Base-by-base conservation (phyloP, 2,888 invertebrate species). In the Cerastis leucographa region DNA sequence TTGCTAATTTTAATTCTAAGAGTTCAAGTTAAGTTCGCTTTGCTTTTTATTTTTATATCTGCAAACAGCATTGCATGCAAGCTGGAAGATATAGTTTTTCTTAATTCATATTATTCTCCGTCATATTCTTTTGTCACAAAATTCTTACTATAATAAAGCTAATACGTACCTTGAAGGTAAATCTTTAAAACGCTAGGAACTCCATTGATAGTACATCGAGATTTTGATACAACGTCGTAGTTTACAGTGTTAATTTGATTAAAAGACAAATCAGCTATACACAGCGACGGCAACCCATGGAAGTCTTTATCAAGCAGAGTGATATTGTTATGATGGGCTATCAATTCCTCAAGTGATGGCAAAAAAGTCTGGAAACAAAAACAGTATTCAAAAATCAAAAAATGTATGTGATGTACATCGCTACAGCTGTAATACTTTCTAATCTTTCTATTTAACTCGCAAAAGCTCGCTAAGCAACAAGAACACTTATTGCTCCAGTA, bases 251-350 rank as follows among this genome's bases (percentile, higher is more conserved):
- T 97, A 83, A 99, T 98, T 90, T 97, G 97, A 93, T 99, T 99
- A 90, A 97, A 97, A 6, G 98, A 98, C 65, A 99, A 95, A 93
- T 98, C 98, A 5, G 98, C 98, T 93, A 97, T 97, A 91, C 98
- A 99, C 14, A 99, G 96, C 4, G 98, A 97, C 0, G 98, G 98
- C 81, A 98, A 95, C 1, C 98, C 98, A 88, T 98, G 98, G 93
- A 98, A 98, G 92, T 98, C 98, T 90, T 97, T 97, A 81, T 98
- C 98, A 87, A 98, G 95, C 66, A 97, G 95, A 7, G 98, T 98
- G 70, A 99, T 96, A 85, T 98, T 97, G 92, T 99, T 99, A 92
- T 98, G 97, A 74, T 98, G 98, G 1, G 98, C 98, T 85, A 98
- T 97, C 75, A 99, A 93, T 88, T 98, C 98, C 92, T 98, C 98